These are phyloP conservation scores for Cremastinae sp. DNA, from an alignment of 2,888 invertebrate species.

Conservation along the genomic window DNA sequence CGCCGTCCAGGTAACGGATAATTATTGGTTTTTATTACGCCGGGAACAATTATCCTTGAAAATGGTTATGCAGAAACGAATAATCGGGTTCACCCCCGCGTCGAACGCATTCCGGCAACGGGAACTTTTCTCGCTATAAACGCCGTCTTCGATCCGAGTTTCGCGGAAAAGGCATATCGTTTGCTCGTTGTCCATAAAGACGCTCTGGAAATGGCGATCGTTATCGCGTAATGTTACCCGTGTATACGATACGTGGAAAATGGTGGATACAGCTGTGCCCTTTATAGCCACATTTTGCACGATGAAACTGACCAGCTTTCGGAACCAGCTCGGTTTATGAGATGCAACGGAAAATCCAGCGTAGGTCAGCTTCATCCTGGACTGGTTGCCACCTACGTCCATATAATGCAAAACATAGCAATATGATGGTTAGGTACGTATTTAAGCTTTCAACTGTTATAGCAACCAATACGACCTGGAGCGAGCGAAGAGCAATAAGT, in stretches of 20 bases:
- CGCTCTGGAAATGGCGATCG: constrained; percentile 33
- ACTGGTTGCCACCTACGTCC: constrained; percentile 2
- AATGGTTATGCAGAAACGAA: background rate
- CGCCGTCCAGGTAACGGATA: constrained; percentile 4
- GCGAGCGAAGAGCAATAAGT: constrained; percentile 7
- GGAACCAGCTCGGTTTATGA: background rate
- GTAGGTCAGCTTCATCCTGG: constrained; percentile 29
- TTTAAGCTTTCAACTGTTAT: constrained; percentile 45
- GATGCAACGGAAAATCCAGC: constrained; percentile 8
- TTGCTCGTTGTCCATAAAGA: constrained; percentile 39
- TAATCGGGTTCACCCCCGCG: constrained; percentile 7
- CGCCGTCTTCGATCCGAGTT: constrained; percentile 37
- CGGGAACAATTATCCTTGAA: background rate
- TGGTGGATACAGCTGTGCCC: constrained; percentile 24
- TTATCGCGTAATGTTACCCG: constrained; percentile 21
- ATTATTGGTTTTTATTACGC: constrained; percentile 1
- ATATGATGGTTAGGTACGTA: constrained; percentile 38
- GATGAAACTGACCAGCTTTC: constrained; percentile 19
- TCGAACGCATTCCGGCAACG: background rate
- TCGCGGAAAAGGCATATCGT: constrained; percentile 48
- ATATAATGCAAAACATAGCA: constrained; percentile 33
- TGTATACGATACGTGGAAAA: constrained; percentile 42
- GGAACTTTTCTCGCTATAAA: constrained; percentile 22
- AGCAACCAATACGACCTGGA: constrained; percentile 41
- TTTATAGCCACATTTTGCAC: constrained; percentile 12